These are phyloP conservation scores for Pristionchus maxplancki DNA, from an alignment of 2,888 invertebrate species.

Conservation along the genomic window DNA sequence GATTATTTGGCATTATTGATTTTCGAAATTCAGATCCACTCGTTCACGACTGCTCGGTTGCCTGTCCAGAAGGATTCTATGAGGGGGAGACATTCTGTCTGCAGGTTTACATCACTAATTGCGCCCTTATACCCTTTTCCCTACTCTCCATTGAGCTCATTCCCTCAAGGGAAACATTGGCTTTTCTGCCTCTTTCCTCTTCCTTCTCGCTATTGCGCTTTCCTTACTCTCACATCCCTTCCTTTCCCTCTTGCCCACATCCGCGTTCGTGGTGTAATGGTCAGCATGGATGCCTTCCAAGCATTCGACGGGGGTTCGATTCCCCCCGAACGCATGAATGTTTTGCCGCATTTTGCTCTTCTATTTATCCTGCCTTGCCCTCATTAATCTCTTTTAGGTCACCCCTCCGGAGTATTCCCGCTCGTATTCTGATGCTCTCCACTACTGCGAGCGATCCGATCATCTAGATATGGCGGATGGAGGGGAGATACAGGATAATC, in stretches of 20 bases:
- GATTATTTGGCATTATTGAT: not conserved
- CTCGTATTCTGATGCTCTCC: slow-evolving; percentile 17
- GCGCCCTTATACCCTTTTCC: not conserved
- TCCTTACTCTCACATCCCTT: not conserved
- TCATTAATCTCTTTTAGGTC: not conserved
- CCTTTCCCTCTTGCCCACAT: too few relatives aligned
- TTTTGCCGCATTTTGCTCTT: not conserved
- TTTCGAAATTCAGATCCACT: slow-evolving; percentile 4
- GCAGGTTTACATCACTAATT: slow-evolving; percentile 6
- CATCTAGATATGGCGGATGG: slow-evolving; percentile 39
- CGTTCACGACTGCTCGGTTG: not conserved
- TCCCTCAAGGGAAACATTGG: not conserved
- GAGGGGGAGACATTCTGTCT: slow-evolving; percentile 45
- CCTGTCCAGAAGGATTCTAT: slow-evolving; percentile 33
- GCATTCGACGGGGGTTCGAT: slow-evolving; percentile 53
- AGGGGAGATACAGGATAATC: slow-evolving; percentile 7
- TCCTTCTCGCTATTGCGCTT: not conserved
- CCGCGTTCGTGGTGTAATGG: slow-evolving; percentile 60
- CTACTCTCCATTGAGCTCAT: too few relatives aligned
- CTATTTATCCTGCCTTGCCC: not conserved
- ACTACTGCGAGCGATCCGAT: slow-evolving; percentile 2
- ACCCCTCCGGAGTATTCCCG: not conserved
- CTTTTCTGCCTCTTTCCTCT: not conserved
- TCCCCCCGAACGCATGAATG: slow-evolving; percentile 14
- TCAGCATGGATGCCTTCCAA: slow-evolving; percentile 63